phyloP scores from a whole-genome alignment of 2,113 vertebrate genomes.

The Chionis minor region DNA sequence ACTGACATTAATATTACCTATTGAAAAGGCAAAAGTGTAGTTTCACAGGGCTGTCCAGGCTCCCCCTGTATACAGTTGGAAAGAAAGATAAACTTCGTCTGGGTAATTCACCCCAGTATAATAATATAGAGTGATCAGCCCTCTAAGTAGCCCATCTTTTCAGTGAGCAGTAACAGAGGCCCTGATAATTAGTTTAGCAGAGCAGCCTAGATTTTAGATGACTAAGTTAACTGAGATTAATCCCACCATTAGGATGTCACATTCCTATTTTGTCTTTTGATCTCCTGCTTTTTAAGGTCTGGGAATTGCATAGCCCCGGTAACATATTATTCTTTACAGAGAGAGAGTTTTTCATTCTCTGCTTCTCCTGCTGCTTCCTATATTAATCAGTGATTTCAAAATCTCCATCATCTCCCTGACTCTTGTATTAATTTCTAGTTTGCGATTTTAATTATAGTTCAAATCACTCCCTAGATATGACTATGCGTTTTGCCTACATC shows the following conservation, averaged over 20 bases:
- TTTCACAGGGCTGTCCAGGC: not conserved
- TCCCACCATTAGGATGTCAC: not conserved
- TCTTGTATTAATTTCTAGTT: slow-evolving; percentile 47
- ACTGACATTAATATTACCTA: not conserved
- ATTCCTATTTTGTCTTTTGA: not conserved
- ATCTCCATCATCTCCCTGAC: not conserved
- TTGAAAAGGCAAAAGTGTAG: not conserved
- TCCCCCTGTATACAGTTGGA: not conserved
- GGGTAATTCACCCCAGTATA: not conserved
- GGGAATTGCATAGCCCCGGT: not conserved
- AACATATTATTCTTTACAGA: not conserved
- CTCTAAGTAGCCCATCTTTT: not conserved
- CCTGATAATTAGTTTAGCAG: not conserved
- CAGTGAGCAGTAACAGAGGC: not conserved
- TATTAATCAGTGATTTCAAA: slow-evolving; percentile 30
- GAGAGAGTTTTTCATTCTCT: not conserved
- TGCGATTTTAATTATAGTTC: slow-evolving; percentile 60
- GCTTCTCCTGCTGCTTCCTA: not conserved
- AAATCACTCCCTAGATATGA: not conserved
- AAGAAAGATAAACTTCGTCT: not conserved
- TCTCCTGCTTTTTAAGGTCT: not conserved
- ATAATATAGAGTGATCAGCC: not conserved
- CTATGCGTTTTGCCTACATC: not conserved
- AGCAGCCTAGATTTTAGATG: not conserved
- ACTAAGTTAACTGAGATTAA: not conserved